These are phyloP conservation scores for Tyria jacobaeae DNA, from an alignment of 2,888 invertebrate species.

Conservation along the genomic window DNA sequence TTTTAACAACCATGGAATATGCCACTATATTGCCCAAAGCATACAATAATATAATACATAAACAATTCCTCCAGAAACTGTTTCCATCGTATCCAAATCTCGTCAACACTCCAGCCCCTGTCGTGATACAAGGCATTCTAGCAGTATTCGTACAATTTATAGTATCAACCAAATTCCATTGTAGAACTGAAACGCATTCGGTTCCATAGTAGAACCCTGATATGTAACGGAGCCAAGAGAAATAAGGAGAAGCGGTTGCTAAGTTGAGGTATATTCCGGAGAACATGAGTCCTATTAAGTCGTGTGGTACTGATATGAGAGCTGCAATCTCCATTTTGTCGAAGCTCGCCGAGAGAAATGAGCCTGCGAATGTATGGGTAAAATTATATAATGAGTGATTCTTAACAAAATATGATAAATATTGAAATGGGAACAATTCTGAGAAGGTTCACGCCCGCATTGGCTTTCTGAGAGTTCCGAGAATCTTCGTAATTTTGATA, in stretches of 20 bases:
- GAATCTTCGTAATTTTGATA: neutral
- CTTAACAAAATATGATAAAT: neutral
- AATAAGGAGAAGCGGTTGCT: conserved; percentile 81
- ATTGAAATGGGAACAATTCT: neutral
- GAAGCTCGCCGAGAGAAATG: conserved; percentile 90
- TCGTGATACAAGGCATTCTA: conserved; percentile 87
- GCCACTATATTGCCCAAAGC: conserved; percentile 72
- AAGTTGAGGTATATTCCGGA: conserved; percentile 90
- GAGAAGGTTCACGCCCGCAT: neutral
- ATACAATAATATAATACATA: conserved; percentile 75
- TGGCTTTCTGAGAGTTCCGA: neutral
- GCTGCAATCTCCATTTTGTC: conserved; percentile 89
- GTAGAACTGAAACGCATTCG: conserved; percentile 89
- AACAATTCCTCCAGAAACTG: conserved; percentile 77
- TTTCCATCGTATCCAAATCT: conserved; percentile 82
- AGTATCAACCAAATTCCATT: conserved; percentile 87
- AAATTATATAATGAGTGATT: neutral
- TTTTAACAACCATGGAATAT: conserved; percentile 74
- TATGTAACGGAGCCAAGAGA: conserved; percentile 87
- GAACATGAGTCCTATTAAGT: conserved; percentile 88
- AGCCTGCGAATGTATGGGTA: conserved; percentile 73
- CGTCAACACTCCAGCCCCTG: conserved; percentile 87
- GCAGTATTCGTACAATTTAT: conserved; percentile 86
- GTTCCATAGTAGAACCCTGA: conserved; percentile 91
- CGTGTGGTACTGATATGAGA: conserved; percentile 89